phyloP scores from a whole-genome alignment of 1,140 invertebrate genomes.

The Littorina saxatilis region DNA sequence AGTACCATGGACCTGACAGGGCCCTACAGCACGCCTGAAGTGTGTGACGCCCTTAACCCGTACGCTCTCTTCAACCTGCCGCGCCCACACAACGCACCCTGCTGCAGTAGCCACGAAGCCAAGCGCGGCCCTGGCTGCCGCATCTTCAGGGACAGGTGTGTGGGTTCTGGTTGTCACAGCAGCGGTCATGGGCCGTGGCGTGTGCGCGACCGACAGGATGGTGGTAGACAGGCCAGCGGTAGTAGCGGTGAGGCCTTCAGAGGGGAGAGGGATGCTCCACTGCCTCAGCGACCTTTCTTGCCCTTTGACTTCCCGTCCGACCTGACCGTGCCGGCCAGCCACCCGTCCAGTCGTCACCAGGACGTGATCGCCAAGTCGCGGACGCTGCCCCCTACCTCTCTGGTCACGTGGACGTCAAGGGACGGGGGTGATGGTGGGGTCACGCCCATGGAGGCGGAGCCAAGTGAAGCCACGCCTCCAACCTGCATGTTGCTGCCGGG shows the following conservation, averaged over 20 bases:
- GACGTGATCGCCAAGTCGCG: conserved; percentile 4
- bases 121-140: background rate
- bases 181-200: background rate
- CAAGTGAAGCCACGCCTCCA: background rate
- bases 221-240: background rate
- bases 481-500: conserved; percentile 7
- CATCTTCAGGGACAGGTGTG: background rate
- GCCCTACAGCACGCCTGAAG: conserved; percentile 27
- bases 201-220: background rate
- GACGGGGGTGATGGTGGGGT: background rate
- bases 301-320: background rate
- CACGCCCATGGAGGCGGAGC: conserved; percentile 23
- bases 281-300: background rate
- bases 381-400: conserved; percentile 23
- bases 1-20: conserved; percentile 17
- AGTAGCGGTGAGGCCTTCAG: too few relatives aligned
- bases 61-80: conserved; percentile 67
- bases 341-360: too few relatives aligned
- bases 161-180: background rate
- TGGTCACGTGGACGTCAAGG: conserved; percentile 21
- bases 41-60: conserved; percentile 61
- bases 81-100: background rate
- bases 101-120: conserved; percentile 3
- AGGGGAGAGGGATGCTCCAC: background rate
- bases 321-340: background rate